Evolutionary conservation across 2,797 vertebrate genomes (phyloP).

Genomic region (Rachycentron canadum): DNA sequence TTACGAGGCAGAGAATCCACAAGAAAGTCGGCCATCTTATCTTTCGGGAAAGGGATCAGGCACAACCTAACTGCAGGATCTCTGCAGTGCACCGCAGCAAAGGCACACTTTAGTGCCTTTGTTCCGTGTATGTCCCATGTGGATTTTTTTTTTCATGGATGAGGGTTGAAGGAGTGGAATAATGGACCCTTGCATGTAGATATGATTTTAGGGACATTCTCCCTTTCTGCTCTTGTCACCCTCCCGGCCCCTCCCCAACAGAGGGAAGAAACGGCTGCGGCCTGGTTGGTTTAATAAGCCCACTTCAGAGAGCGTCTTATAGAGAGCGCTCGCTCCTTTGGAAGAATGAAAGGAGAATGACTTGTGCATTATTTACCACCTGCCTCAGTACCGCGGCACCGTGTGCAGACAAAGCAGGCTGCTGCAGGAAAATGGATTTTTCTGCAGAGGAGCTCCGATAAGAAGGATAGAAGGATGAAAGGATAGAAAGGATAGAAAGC

Average conservation of each 20-base stretch:
- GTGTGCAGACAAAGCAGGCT: conserved; percentile 73
- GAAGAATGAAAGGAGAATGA: conserved; percentile 73
- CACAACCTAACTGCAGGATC: conserved; percentile 25
- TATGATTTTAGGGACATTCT: conserved; percentile 46
- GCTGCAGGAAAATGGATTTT: conserved; percentile 79
- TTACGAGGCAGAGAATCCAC: conserved; percentile 42
- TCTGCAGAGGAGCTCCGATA: conserved; percentile 67
- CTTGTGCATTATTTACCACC: conserved; percentile 87
- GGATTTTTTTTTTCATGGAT: conserved; percentile 36
- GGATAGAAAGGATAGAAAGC: conserved; percentile 35
- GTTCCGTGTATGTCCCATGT: conserved; percentile 30
- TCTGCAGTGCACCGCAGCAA: conserved; percentile 42
- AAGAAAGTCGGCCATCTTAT: conserved; percentile 30
- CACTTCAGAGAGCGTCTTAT: conserved; percentile 69
- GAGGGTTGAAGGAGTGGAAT: conserved; percentile 15
- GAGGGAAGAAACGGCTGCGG: conserved; percentile 40
- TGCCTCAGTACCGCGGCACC: conserved; percentile 60
- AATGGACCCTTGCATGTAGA: conserved; percentile 30
- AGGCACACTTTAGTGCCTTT: conserved; percentile 34
- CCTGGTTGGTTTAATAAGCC: conserved; percentile 76
- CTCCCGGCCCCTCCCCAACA: background rate
- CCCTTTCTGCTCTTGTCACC: conserved; percentile 22
- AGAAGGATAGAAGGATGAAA: conserved; percentile 45
- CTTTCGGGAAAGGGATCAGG: conserved; percentile 8
- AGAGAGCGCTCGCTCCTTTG: conserved; percentile 59